Evolutionary conservation across 2,113 vertebrate species (phyloP), one percentile per base, ranked within the genome.

Genomic region (Australoheros scitulus): DNA sequence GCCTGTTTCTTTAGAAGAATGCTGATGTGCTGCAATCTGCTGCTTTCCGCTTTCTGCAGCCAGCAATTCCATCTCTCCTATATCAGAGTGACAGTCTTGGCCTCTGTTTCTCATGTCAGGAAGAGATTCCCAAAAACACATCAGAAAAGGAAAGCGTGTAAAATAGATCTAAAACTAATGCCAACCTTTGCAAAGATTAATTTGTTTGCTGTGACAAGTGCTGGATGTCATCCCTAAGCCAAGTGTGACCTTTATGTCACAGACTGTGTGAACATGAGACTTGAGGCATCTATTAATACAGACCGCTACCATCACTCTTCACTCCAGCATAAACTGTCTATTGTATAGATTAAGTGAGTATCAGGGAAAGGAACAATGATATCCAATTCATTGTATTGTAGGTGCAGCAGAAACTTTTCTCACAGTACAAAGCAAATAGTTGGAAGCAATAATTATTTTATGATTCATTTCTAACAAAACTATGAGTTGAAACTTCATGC

Each of bases 101-200:
- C 96, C 93, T 90, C 91, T 80, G 84, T 96, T 96, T 95, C 96
- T 91, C 79, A 83, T 86, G 87, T 93, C 88, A 92, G 61, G 52
- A 82, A 82, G 34, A 96, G 94, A 96, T 96, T 95, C 95, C 94
- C 83, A 76, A 77, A 82, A 91, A 90, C 75, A 86, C 78, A 92
- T 80, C 80, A 89, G 74, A 88, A 80, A 84, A 61, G 50, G 32
- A 87, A 90, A 88, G 77, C 83, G 87, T 80, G 84, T 86, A 89
- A 93, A 93, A 90, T 81, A 90, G 77, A 87, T 96, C 97, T 96
- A 90, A 97, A 98, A 97, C 97, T 97, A 97, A 98, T 97, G 96
- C 94, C 91, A 96, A 98, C 97, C 98, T 99, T 98, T 94, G 97
- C 89, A 97, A 97, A 98, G 97, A 99, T 97, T 96, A 96, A 98